Evolutionary conservation across 2,888 invertebrate species (phyloP), one percentile per base, ranked within the genome.

Genomic region (Abscondita cerata): DNA sequence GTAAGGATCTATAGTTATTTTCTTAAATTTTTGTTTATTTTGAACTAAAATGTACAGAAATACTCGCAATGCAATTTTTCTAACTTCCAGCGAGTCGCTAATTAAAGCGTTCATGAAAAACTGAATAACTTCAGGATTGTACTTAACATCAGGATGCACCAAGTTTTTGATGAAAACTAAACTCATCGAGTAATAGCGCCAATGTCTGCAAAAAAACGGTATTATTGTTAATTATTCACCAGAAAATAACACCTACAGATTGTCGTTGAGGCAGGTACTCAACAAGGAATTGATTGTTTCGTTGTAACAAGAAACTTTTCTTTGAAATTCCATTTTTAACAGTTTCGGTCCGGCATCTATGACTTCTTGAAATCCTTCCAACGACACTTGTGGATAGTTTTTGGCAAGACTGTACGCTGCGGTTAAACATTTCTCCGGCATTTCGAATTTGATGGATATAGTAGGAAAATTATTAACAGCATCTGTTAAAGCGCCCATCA

Each of bases 131-230:
- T 82, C 78, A 0, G 86, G 77, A 0, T 90, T 87, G 77, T 89
- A 89, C 3, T 81, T 79, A 0, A 88, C 84, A 76, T 92, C 90
- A 0, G 88, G 83, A 64, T 94, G 89, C 0, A 92, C 86, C 59
- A 94, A 82, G 72, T 87, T 84, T 1, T 86, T 84, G 6, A 95
- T 80, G 81, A 95, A 87, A 65, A 87, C 86, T 76, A 93, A 85
- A 0, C 89, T 89, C 78, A 94, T 85, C 67, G 89, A 85, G 52
- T 89, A 84, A 66, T 93, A 92, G 48, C 93, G 87, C 96, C 96
- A 95, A 76, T 92, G 92, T 16, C 91, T 89, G 73, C 47, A 80
- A 72, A 52, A 31, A 15, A 12, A 16, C 33, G 13, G 19, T 15
- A 61, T 50, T 50, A 33, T 25, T 52, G 34, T 25, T 31, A 31